A percentile compares a stretch with the other conserved stretches of the same genome.
Evolutionary conservation across 2,113 vertebrate genomes (phyloP).

Genomic region (Ammodytes dubius): DNA sequence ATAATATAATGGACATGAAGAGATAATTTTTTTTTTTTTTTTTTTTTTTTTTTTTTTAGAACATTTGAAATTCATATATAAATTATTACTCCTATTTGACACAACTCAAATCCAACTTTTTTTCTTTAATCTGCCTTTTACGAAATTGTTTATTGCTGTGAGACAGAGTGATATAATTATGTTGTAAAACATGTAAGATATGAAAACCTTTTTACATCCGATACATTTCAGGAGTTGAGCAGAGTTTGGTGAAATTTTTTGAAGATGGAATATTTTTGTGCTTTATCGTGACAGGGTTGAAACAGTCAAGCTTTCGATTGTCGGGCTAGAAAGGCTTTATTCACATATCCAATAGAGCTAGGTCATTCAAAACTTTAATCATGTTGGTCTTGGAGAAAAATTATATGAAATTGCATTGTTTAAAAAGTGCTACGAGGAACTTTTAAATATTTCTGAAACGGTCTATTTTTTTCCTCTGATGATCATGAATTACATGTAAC

Average conservation of each 20-base stretch:
- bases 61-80: no score
- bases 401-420: background rate
- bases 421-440: no score
- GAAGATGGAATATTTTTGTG: conserved; percentile 49
- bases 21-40: no score
- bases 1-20: no score
- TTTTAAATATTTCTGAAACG: no score
- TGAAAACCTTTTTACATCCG: conserved; percentile 48
- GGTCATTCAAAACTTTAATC: background rate
- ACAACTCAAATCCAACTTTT: background rate
- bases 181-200: conserved; percentile 71
- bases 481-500: no score
- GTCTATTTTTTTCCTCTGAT: no score
- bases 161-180: conserved; percentile 58
- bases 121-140: conserved; percentile 21
- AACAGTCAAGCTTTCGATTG: conserved; percentile 43
- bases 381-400: background rate
- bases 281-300: conserved; percentile 30
- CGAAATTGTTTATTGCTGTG: conserved; percentile 33
- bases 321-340: conserved; percentile 8
- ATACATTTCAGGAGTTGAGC: conserved; percentile 43
- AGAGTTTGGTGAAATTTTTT: conserved; percentile 44
- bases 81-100: no score
- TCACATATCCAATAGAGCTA: background rate
- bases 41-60: no score